Conservation (phyloP, 2,113 vertebrate species). For the Orientallactaga bullata region DNA sequence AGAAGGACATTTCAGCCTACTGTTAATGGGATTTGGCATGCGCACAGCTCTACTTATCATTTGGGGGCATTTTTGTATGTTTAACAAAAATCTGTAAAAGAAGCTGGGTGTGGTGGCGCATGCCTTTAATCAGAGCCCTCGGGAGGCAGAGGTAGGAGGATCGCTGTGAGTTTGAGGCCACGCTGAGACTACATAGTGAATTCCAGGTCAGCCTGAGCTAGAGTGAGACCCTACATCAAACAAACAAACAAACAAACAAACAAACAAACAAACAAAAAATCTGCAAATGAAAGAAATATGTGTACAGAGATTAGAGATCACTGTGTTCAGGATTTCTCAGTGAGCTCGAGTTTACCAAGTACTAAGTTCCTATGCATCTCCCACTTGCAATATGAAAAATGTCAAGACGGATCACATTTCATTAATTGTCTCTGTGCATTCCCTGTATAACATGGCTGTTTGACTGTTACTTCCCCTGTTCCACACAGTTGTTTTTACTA, state of each 20-base stretch:
- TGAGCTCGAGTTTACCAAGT: slow-evolving; percentile 60
- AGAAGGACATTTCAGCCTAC: slow-evolving; percentile 41
- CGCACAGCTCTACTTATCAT: slow-evolving; percentile 37
- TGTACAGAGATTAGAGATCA: slow-evolving; percentile 26
- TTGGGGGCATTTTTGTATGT: slow-evolving; percentile 34
- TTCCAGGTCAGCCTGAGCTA: too few relatives aligned
- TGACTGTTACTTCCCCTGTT: slow-evolving; percentile 23
- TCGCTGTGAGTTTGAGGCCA: too few relatives aligned
- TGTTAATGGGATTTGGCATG: slow-evolving; percentile 63
- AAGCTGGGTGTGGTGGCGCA: too few relatives aligned
- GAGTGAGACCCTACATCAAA: too few relatives aligned
- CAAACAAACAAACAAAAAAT: too few relatives aligned
- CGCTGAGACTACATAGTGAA: too few relatives aligned
- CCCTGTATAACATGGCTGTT: slow-evolving; percentile 24
- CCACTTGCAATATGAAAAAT: slow-evolving; percentile 73
- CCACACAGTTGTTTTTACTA: slow-evolving; percentile 51
- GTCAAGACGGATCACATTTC: slow-evolving; percentile 50
- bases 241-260: too few relatives aligned
- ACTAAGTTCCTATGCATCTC: slow-evolving; percentile 72
- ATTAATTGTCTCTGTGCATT: slow-evolving; percentile 67
- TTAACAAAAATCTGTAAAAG: slow-evolving; percentile 69
- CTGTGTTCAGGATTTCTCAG: slow-evolving; percentile 53
- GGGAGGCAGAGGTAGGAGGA: too few relatives aligned
- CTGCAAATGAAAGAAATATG: slow-evolving; percentile 51
- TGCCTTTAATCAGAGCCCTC: too few relatives aligned